These are phyloP conservation scores for Chironomus tepperi DNA, from an alignment of 1,140 invertebrate species.

Conservation along the genomic window DNA sequence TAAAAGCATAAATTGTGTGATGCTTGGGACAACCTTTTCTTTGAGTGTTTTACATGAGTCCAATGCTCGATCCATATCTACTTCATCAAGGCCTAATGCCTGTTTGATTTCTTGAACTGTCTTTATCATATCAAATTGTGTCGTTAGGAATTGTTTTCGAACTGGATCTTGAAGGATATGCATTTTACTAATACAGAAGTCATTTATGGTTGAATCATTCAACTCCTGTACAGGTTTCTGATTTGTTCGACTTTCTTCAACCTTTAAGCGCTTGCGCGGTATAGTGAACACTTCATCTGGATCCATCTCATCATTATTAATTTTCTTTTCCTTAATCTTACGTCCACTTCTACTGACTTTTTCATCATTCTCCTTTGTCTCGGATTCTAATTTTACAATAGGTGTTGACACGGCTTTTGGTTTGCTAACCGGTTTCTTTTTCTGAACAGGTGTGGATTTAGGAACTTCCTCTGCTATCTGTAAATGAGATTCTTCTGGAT, in stretches of 20 bases:
- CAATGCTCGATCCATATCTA: constrained; percentile 55
- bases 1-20: constrained; percentile 70
- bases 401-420: background rate
- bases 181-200: background rate
- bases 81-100: constrained; percentile 51
- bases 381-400: no score
- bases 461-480: background rate
- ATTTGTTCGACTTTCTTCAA: constrained; percentile 24
- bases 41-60: constrained; percentile 50
- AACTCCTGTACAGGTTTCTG: constrained; percentile 28
- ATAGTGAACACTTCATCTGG: background rate
- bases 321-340: constrained; percentile 49
- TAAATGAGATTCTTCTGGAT: background rate
- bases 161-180: constrained; percentile 33
- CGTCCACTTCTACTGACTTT: constrained; percentile 61
- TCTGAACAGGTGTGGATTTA: background rate
- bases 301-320: background rate
- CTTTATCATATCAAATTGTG: constrained; percentile 61
- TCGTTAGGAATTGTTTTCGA: constrained; percentile 48
- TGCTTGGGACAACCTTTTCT: constrained; percentile 38
- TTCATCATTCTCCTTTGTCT: constrained; percentile 36
- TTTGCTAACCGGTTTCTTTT: background rate
- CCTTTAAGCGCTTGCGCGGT: background rate
- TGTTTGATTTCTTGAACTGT: constrained; percentile 65
- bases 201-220: constrained; percentile 31